Conservation (phyloP, 2,113 vertebrate species). For the Petrocephalus zakoni region DNA sequence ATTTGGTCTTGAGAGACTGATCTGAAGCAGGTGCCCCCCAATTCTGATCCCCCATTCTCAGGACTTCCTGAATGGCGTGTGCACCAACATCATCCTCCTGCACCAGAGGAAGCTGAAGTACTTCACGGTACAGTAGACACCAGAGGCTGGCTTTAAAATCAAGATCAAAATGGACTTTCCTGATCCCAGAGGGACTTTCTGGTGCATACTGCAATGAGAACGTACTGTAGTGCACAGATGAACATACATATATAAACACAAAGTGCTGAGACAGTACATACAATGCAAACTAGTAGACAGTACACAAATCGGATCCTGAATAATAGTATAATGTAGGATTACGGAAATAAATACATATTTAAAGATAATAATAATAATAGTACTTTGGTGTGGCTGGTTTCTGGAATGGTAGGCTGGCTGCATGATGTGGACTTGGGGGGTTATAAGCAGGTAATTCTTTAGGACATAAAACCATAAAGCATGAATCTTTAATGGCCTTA, state of each 20-base stretch:
- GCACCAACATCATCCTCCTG: slow-evolving; percentile 95
- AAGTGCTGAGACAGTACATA: not conserved
- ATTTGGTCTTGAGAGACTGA: slow-evolving; percentile 81
- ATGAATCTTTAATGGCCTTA: not conserved
- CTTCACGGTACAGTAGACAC: slow-evolving; percentile 88
- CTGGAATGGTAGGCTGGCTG: not conserved
- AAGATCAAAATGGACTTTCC: not conserved
- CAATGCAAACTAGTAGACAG: not conserved
- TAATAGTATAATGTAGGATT: not conserved
- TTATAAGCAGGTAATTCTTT: not conserved
- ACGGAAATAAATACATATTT: not conserved
- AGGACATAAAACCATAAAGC: not conserved
- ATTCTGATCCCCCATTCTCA: slow-evolving; percentile 96
- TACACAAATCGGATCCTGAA: not conserved
- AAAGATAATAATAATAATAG: not conserved
- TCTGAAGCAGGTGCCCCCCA: slow-evolving; percentile 87
- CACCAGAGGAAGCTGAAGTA: slow-evolving; percentile 92
- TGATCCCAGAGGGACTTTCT: not conserved
- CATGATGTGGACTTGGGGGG: not conserved
- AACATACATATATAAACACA: not conserved
- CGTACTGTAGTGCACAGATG: not conserved
- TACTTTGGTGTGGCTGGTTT: not conserved
- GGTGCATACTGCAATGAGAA: not conserved
- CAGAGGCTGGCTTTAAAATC: not conserved
- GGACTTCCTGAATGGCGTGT: slow-evolving; percentile 94